Conservation (phyloP, 2,888 invertebrate genomes). For the Ptychoptera contaminata region DNA sequence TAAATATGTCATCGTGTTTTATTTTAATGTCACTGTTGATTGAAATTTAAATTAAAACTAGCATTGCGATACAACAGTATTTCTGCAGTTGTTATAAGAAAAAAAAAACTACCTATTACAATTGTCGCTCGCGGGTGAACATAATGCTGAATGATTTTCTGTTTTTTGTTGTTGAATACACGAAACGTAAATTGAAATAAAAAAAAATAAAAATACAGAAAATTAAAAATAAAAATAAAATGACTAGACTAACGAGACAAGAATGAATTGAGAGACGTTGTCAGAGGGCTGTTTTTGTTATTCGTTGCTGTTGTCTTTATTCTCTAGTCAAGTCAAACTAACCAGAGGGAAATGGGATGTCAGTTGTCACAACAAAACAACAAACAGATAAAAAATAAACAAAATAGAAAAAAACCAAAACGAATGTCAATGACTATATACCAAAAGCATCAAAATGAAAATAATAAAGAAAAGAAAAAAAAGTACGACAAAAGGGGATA, state of each 20-base stretch:
- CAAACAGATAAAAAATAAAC: not conserved
- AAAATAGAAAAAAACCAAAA: not conserved
- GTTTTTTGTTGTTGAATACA: not conserved
- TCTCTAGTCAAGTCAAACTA: too few relatives aligned
- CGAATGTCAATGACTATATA: not conserved
- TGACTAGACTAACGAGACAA: not conserved
- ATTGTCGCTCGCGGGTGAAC: too few relatives aligned
- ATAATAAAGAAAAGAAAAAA: not conserved
- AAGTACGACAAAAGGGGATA: not conserved
- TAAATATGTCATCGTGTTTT: too few relatives aligned
- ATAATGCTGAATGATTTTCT: too few relatives aligned
- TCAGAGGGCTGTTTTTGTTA: not conserved
- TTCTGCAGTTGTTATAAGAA: too few relatives aligned
- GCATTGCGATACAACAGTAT: too few relatives aligned
- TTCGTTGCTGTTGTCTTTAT: not conserved
- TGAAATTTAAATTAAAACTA: too few relatives aligned
- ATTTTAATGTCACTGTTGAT: too few relatives aligned
- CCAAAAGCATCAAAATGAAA: not conserved
- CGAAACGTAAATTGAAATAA: not conserved
- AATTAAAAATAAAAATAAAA: too few relatives aligned
- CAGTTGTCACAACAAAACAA: conserved; percentile 5
- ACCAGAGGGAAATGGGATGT: conserved; percentile 6
- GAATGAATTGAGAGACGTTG: not conserved
- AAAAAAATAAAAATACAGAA: not conserved
- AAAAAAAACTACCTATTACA: too few relatives aligned